Evolutionary conservation across 1,140 invertebrate genomes (phyloP).

Genomic region (Caerostris extrusa): DNA sequence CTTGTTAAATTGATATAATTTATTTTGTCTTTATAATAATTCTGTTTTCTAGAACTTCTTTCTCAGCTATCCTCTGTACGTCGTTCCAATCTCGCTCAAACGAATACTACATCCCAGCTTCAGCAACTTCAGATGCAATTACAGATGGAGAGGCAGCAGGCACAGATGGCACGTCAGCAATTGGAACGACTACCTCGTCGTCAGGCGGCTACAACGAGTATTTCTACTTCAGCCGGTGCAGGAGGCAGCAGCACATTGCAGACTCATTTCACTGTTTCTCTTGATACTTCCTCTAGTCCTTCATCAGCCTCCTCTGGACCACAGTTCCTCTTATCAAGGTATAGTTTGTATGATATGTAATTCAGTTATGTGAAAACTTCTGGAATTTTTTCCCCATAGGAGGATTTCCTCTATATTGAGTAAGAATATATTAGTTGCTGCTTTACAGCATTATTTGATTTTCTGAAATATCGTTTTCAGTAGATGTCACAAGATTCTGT

Average conservation of each 20-base stretch:
- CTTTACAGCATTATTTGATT: too few species aligned
- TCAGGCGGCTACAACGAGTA: slow-evolving; percentile 84
- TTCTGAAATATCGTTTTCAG: too few species aligned
- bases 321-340: slow-evolving; percentile 86
- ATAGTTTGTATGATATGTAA: slow-evolving; percentile 36
- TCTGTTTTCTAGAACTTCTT: slow-evolving; percentile 86
- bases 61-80: slow-evolving; percentile 95
- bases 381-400: not conserved
- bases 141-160: slow-evolving; percentile 90
- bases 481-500: too few species aligned
- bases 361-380: not conserved
- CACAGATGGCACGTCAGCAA: slow-evolving; percentile 88
- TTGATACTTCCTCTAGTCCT: slow-evolving; percentile 77
- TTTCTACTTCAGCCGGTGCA: slow-evolving; percentile 80
- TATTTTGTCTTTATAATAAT: not conserved
- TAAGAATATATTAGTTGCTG: too few species aligned
- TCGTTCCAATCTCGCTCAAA: slow-evolving; percentile 84
- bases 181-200: slow-evolving; percentile 92
- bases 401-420: too few species aligned
- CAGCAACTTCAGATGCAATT: slow-evolving; percentile 95
- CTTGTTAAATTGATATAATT: not conserved
- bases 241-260: slow-evolving; percentile 80
- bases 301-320: slow-evolving; percentile 80
- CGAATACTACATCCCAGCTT: slow-evolving; percentile 88
- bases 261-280: slow-evolving; percentile 77